Base-by-base conservation (phyloP, 2,888 invertebrate species). In the Aproaerema taeniolella region DNA sequence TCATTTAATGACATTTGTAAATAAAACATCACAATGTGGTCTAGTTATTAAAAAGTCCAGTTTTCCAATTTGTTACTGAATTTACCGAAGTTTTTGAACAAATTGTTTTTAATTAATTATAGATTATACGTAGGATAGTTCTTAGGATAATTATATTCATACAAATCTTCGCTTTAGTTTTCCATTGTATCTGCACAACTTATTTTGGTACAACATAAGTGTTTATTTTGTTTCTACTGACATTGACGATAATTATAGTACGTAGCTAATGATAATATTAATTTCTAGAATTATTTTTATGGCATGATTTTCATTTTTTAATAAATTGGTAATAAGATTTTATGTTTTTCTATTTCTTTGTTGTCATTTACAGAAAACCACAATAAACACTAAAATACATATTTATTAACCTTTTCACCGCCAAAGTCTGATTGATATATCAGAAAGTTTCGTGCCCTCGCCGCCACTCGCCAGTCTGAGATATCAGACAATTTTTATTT, bases 241-340 rank as follows among this genome's bases (percentile, higher is more conserved):
- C 76, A 75, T 78, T 67, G 61, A 61, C 62, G 68, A 61, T 64
- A 61, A 62, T 59, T 50, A 52, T 52, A 55, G 45, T 50, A 65
- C 66, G 50, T 71, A 79, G 76, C 80, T 82, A 83, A 70, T 66
- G 55, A 53, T 62, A 63, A 68, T 65, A 61, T 60, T 68, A 68
- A 69, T 66, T 66, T 67, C 48, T 77, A 76, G 75, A 53, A 53
- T 77, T 72, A 74, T 73, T 80, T 77, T 70, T 80, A 78, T 75
- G 68, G 70, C 77, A 80, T 81, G 76, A 79, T 80, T 82, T 81
- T 73, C 64, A 72, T 74, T 83, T 81, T 69, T 70, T 62, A 77
- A 77, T 78, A 81, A 85, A 83, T 77, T 74, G 61, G 69, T 68
- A 51, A 70, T 65, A 65, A 66, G 56, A 67, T 55, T 24, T n/a